Percentiles rank a stretch among this genome's conserved stretches.
Conservation (phyloP, 2,113 vertebrate genomes). For the Periophthalmodon schlosseri region DNA sequence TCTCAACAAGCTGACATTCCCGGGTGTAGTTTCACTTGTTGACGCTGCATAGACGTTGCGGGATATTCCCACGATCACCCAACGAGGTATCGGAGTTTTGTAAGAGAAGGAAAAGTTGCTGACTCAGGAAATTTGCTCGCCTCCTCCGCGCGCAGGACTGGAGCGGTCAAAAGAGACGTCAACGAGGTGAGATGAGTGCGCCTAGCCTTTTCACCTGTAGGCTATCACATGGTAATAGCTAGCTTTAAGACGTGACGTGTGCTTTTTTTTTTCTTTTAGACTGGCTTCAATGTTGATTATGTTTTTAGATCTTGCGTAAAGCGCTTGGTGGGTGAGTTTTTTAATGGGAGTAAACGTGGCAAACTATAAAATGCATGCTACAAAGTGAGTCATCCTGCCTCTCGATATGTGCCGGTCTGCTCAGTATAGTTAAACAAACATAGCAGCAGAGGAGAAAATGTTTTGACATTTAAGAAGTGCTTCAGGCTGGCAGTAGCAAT, state of each 20-base stretch:
- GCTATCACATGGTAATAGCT: not conserved
- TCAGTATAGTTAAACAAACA: not conserved
- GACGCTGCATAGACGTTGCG: not conserved
- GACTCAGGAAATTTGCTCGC: slow-evolving; percentile 28
- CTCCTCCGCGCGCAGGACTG: slow-evolving; percentile 26
- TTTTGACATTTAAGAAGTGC: not conserved
- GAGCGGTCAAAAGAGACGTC: slow-evolving; percentile 36
- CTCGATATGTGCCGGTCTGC: not conserved
- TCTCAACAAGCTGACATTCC: not conserved
- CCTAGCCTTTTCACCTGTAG: slow-evolving; percentile 6
- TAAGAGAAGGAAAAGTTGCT: slow-evolving; percentile 7
- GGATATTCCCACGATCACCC: not conserved
- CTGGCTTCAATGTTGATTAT: not conserved
- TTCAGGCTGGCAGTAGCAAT: not conserved
- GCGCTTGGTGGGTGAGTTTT: not conserved
- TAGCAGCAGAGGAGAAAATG: not conserved
- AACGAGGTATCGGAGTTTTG: not conserved
- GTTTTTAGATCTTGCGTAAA: not conserved
- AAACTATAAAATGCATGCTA: not conserved
- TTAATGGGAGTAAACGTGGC: not conserved
- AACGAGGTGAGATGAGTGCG: slow-evolving; percentile 58
- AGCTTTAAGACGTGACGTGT: not conserved
- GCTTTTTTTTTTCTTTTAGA: not conserved
- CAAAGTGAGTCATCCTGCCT: slow-evolving; percentile 2
- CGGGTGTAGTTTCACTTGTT: not conserved